Percentiles rank a stretch among this genome's conserved stretches.
Evolutionary conservation across 2,797 vertebrate species (phyloP).

Genomic region (Cryptoprocta ferox): DNA sequence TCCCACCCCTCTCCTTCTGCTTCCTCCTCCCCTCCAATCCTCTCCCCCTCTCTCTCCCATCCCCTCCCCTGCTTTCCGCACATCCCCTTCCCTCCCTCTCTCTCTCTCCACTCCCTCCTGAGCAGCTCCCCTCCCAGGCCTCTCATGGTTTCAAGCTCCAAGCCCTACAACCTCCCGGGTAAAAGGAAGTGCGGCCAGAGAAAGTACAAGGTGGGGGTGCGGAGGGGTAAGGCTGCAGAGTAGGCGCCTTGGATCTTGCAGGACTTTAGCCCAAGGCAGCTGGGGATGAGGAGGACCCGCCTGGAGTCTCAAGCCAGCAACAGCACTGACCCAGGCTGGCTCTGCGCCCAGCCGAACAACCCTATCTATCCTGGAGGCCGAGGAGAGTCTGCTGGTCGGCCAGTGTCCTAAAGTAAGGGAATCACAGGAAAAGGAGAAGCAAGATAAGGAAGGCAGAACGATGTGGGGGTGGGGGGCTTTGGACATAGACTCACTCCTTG

Average conservation of each 20-base stretch:
- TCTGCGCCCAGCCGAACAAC: too few relatives aligned
- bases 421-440: neutral
- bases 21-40: neutral
- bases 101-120: neutral
- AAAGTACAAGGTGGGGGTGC: neutral
- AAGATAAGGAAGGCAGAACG: neutral
- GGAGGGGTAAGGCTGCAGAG: neutral
- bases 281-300: neutral
- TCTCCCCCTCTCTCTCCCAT: neutral
- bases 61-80: neutral
- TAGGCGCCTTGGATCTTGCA: neutral
- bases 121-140: neutral
- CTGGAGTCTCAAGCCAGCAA: neutral
- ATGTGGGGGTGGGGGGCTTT: fast-evolving
- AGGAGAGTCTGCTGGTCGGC: neutral
- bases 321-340: neutral
- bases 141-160: neutral
- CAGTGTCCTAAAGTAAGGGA: neutral
- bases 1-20: too few relatives aligned
- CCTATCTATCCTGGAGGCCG: neutral
- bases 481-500: neutral
- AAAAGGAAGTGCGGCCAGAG: neutral
- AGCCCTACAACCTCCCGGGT: neutral
- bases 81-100: too few relatives aligned
- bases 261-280: neutral